Evolutionary conservation across 1,140 invertebrate species (phyloP).

Genomic region (Gryon sp.): DNA sequence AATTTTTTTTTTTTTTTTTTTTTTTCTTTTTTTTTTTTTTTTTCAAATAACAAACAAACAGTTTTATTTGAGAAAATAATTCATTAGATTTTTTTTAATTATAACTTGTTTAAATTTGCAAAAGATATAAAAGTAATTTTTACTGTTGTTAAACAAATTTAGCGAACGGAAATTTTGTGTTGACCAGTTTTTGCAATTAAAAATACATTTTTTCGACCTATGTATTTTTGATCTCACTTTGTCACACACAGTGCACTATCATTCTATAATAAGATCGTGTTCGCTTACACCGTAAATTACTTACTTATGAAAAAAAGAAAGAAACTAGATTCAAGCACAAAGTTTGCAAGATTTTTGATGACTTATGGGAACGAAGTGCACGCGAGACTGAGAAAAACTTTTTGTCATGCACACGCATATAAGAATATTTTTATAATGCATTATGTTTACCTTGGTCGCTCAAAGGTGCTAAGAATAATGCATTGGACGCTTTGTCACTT

Average conservation of each 20-base stretch:
- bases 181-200: not conserved
- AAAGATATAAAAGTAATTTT: too few species aligned
- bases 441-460: constrained; percentile 58
- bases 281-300: not conserved
- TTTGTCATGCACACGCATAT: constrained; percentile 23
- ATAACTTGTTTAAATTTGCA: too few species aligned
- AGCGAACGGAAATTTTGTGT: too few species aligned
- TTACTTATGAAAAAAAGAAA: constrained; percentile 32
- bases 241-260: constrained; percentile 10
- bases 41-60: too few species aligned
- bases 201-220: not conserved
- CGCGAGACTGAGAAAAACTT: constrained; percentile 40
- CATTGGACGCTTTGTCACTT: constrained; percentile 31
- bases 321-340: not conserved
- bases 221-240: constrained; percentile 44
- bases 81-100: too few species aligned
- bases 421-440: constrained; percentile 57
- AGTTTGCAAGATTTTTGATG: too few species aligned
- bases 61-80: too few species aligned
- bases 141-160: too few species aligned
- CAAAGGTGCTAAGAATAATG: constrained; percentile 60
- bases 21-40: too few species aligned
- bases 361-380: constrained; percentile 23
- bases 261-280: constrained; percentile 33
- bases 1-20: too few species aligned